Base-by-base conservation (phyloP, 2,113 vertebrate species). In the Engystomops pustulosus region DNA sequence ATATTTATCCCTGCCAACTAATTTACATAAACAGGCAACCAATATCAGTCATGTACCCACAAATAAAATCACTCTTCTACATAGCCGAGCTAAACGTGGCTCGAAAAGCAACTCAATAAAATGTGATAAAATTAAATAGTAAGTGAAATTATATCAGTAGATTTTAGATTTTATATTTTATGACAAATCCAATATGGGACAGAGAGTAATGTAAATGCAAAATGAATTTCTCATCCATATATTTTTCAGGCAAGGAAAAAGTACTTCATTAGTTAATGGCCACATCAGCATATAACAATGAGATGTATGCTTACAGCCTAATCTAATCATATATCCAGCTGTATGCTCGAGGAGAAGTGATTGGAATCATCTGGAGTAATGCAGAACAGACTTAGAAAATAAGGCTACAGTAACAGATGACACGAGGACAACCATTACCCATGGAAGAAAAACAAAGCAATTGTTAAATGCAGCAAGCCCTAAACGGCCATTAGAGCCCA, bases 21-120 rank as follows among this genome's bases (percentile, higher is more conserved):
- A 51, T 76, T 74, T 76, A 36, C 58, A 67, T 67, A 67, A 83
- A 83, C 27, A 76, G 23, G 44, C 34, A 65, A 51, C 27, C 12
- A 27, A 23, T 49, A 53, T 51, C 41, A 76, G 41, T 60, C 36
- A 70, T 34, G 11, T 10, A n/a, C 30, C 62, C 62, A 51, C 17
- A 69, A 69, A n/a, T 11, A 68, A 15, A 30, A 23, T 41, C 20
- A 32, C 30, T 70, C 36, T 18, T 9, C n/a, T 47, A 79, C 6
- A 18, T 79, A 9, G 5, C 25, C 6, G 20, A 77, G 7, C 10
- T 12, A 12, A 44, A 23, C 67, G 60, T 34, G 60, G 11, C 38
- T 1, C 17, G 1, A 45, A 49, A 4, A 1, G 0, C 25, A 47
- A 20, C 69, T 25, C 18, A 70, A 41, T 70, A 18, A 2, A 74